These are phyloP conservation scores for Limnephilus auricula DNA, from an alignment of 2,888 invertebrate genomes.

Conservation along the genomic window DNA sequence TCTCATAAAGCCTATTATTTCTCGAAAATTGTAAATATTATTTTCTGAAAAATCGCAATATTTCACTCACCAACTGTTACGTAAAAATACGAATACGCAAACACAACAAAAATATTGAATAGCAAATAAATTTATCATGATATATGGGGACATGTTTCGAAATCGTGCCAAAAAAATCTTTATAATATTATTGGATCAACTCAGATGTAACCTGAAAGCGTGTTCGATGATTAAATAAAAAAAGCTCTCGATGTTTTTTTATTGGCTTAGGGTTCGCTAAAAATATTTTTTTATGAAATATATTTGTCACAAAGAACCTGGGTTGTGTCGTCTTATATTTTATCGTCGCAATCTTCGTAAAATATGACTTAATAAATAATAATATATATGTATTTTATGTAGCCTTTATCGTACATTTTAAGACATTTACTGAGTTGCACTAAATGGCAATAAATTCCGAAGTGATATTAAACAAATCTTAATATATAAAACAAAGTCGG, in stretches of 20 bases:
- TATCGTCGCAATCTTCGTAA: too few relatives aligned
- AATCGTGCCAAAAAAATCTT: not conserved
- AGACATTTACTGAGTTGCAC: not conserved
- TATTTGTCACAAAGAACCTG: not conserved
- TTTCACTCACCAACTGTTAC: not conserved
- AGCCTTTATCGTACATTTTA: not conserved
- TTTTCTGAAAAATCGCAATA: not conserved
- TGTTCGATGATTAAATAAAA: not conserved
- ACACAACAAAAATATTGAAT: not conserved
- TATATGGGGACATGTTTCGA: not conserved
- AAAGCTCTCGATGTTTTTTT: slow-evolving; percentile 2
- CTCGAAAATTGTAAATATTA: not conserved
- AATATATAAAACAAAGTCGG: too few relatives aligned
- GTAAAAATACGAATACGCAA: not conserved
- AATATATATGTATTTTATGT: not conserved
- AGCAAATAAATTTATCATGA: not conserved
- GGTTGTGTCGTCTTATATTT: too few relatives aligned
- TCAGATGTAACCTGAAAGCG: not conserved
- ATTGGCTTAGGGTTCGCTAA: not conserved
- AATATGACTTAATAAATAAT: not conserved
- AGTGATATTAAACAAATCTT: too few relatives aligned
- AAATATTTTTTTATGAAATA: not conserved
- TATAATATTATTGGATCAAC: not conserved
- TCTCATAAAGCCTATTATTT: not conserved
- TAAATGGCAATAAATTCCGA: too few relatives aligned